Percentiles rank a stretch among this genome's conserved stretches.
phyloP scores from a whole-genome alignment of 2,888 invertebrate species.

The Alloplasta piceator region DNA sequence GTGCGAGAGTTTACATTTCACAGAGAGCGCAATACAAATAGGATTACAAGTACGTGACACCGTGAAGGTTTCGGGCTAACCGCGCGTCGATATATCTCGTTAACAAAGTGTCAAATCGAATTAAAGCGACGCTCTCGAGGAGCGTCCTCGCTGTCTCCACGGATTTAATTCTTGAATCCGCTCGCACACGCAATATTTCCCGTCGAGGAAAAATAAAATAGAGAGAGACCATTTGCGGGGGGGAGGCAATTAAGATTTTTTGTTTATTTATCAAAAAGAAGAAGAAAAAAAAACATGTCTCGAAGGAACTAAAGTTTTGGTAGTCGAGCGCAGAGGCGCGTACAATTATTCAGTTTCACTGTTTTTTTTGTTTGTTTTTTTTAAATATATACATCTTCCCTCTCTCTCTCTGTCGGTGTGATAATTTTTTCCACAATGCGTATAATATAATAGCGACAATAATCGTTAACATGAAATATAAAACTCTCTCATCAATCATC shows the following conservation, averaged over 20 bases:
- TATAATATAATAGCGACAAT: constrained; percentile 62
- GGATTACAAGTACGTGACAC: constrained; percentile 73
- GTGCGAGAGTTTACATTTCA: too few species aligned
- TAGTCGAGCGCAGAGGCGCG: constrained; percentile 56
- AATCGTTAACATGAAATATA: constrained; percentile 81
- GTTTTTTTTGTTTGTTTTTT: constrained; percentile 9
- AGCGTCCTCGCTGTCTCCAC: not conserved
- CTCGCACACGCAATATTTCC: too few species aligned
- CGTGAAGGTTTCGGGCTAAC: constrained; percentile 71
- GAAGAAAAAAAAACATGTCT: constrained; percentile 68
- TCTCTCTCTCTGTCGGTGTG: not conserved
- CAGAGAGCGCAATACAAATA: too few species aligned
- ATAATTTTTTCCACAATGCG: constrained; percentile 49
- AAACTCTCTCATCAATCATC: constrained; percentile 79
- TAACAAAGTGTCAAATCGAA: constrained; percentile 72
- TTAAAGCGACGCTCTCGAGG: constrained; percentile 54
- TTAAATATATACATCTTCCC: constrained; percentile 9
- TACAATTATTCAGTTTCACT: constrained; percentile 29
- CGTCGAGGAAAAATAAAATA: not conserved
- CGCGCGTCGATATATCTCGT: constrained; percentile 72
- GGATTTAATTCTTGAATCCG: too few species aligned
- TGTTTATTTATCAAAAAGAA: constrained; percentile 73
- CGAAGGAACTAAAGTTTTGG: constrained; percentile 66
- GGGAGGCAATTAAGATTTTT: constrained; percentile 75
- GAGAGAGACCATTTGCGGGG: constrained; percentile 53